These are phyloP conservation scores for Dryomyza anilis DNA, from an alignment of 2,888 invertebrate genomes.

Conservation along the genomic window DNA sequence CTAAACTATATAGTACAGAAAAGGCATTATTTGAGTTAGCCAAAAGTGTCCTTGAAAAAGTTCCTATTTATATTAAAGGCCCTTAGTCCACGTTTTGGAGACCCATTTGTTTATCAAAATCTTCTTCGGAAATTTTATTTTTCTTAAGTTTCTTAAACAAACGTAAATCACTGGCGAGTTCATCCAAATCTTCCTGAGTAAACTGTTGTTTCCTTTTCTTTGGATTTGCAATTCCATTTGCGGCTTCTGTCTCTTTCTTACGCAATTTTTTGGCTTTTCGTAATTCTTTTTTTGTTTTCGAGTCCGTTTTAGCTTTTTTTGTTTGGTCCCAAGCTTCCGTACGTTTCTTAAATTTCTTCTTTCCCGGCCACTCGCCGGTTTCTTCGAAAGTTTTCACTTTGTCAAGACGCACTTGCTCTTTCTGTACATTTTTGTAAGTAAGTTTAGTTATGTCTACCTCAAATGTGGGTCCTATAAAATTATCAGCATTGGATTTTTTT, in stretches of 20 bases:
- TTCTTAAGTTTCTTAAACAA: slow-evolving; percentile 86
- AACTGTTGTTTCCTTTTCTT: slow-evolving; percentile 65
- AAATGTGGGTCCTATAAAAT: slow-evolving; percentile 59
- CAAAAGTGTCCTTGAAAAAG: too few species aligned
- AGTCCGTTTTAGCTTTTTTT: slow-evolving; percentile 66
- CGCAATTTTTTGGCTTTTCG: slow-evolving; percentile 61
- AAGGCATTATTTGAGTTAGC: too few species aligned
- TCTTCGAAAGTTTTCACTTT: slow-evolving; percentile 74
- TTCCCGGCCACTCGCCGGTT: slow-evolving; percentile 78
- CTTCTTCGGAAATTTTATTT: slow-evolving; percentile 74
- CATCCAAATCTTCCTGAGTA: slow-evolving; percentile 75
- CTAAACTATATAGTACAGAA: too few species aligned
- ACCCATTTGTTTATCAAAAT: slow-evolving; percentile 71
- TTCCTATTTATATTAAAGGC: too few species aligned
- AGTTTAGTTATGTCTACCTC: slow-evolving; percentile 76
- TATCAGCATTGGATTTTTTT: slow-evolving; percentile 68
- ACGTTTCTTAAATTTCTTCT: slow-evolving; percentile 63
- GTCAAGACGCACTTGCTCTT: slow-evolving; percentile 73
- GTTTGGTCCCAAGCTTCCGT: slow-evolving; percentile 80
- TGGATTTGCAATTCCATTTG: slow-evolving; percentile 50
- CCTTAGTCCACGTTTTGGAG: slow-evolving; percentile 49
- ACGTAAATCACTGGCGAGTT: slow-evolving; percentile 78
- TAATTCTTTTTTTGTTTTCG: slow-evolving; percentile 66
- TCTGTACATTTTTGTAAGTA: slow-evolving; percentile 78
- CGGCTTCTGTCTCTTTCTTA: slow-evolving; percentile 53